phyloP scores from a whole-genome alignment of 1,140 invertebrate species.

The Thaumatotibia leucotreta region DNA sequence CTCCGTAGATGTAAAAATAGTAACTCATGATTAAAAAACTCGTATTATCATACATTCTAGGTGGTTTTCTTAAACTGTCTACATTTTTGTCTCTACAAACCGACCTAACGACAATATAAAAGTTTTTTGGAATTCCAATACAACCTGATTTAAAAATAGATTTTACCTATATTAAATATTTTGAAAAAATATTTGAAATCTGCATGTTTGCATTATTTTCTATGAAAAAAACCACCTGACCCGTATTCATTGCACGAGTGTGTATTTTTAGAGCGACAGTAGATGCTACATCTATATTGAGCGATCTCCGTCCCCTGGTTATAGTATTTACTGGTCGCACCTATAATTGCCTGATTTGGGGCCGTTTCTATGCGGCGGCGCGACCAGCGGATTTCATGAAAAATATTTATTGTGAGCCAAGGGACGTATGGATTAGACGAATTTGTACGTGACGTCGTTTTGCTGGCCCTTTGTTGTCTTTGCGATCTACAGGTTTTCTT shows the following conservation, averaged over 20 bases:
- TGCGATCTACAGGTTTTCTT: constrained; percentile 21
- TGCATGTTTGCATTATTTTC: no score
- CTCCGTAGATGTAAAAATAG: no score
- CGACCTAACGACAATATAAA: no score
- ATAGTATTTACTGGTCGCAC: constrained; percentile 66
- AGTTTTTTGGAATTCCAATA: no score
- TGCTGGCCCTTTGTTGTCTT: constrained; percentile 20
- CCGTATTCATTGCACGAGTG: neutral
- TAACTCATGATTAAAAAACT: no score
- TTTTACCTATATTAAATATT: no score
- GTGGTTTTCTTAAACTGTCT: no score
- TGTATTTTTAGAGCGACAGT: no score
- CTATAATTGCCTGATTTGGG: constrained; percentile 71
- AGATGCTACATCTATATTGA: neutral
- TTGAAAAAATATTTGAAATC: no score
- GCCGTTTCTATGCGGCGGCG: constrained; percentile 65
- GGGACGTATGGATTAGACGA: constrained; percentile 56
- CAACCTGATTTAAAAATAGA: no score
- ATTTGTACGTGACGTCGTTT: constrained; percentile 56
- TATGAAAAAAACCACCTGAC: neutral
- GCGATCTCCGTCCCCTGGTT: constrained; percentile 34
- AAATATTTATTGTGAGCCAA: constrained; percentile 64
- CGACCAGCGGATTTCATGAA: constrained; percentile 57
- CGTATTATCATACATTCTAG: no score
- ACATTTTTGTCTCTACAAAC: no score